Percentiles rank a stretch among this genome's conserved stretches.
phyloP scores from a whole-genome alignment of 1,140 invertebrate genomes.

The Zelostemma sp. region DNA sequence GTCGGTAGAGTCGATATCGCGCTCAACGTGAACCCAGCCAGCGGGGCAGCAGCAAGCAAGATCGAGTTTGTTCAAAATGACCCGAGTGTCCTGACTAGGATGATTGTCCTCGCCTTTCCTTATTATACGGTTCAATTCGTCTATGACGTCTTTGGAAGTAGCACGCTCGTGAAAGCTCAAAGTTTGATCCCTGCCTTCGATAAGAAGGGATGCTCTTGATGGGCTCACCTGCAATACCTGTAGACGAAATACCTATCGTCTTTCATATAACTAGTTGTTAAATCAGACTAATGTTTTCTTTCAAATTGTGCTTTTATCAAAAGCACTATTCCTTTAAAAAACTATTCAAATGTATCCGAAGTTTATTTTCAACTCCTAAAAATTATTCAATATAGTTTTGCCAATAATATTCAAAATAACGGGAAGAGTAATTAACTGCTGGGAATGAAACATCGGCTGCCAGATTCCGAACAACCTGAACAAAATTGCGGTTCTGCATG shows the following conservation, averaged over 20 bases:
- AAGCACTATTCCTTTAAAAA: no score
- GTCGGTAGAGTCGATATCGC: constrained; percentile 81
- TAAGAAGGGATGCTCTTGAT: constrained; percentile 53
- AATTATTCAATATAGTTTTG: no score
- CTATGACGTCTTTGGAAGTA: constrained; percentile 82
- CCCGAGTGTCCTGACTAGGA: constrained; percentile 47
- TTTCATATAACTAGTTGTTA: constrained; percentile 1
- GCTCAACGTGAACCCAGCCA: constrained; percentile 83
- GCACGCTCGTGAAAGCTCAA: constrained; percentile 79
- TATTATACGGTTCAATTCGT: constrained; percentile 81
- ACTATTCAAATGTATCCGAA: no score
- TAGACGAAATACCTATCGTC: constrained; percentile 3
- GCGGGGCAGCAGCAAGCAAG: constrained; percentile 78
- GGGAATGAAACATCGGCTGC: no score
- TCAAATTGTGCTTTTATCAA: no score
- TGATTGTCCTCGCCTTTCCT: constrained; percentile 71
- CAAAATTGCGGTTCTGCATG: no score
- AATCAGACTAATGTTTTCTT: no score
- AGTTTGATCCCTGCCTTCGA: constrained; percentile 61
- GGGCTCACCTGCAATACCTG: constrained; percentile 55
- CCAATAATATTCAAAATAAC: no score
- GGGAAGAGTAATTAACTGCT: no score
- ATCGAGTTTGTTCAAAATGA: constrained; percentile 69
- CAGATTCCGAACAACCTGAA: no score
- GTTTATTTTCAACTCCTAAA: no score